These are phyloP conservation scores for Polydrusus tereticollis DNA, from an alignment of 2,888 invertebrate species.

Conservation along the genomic window DNA sequence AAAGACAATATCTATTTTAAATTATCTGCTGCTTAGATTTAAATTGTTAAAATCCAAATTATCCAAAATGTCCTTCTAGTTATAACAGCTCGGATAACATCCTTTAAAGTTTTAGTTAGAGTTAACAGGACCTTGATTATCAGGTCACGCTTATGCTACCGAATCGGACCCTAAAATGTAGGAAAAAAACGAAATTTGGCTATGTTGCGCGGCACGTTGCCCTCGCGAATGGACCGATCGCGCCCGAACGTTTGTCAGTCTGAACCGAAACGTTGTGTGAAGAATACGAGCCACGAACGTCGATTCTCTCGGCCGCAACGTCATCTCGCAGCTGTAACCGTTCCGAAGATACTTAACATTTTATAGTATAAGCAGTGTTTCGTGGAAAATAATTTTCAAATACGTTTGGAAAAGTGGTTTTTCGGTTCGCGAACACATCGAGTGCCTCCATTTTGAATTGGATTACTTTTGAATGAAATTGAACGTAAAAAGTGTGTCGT, in stretches of 20 bases:
- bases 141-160: too few species aligned
- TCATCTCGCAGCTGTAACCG: conserved; percentile 25
- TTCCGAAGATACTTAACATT: conserved; percentile 14
- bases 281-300: conserved; percentile 18
- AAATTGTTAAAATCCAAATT: too few species aligned
- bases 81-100: too few species aligned
- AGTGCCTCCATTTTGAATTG: conserved; percentile 10
- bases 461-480: conserved; percentile 34
- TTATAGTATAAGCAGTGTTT: conserved; percentile 6
- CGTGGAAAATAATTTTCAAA: neutral
- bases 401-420: conserved; percentile 3
- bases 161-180: too few species aligned
- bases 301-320: conserved; percentile 23
- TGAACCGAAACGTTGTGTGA: conserved; percentile 35
- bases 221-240: conserved; percentile 47
- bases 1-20: too few species aligned
- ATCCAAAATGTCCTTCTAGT: too few species aligned
- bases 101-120: too few species aligned
- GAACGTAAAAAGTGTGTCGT: conserved; percentile 25
- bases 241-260: conserved; percentile 45
- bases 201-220: conserved; percentile 44
- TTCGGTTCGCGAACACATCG: neutral
- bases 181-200: conserved; percentile 14
- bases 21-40: too few species aligned
- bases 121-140: too few species aligned